These are phyloP conservation scores for Ifrita kowaldi DNA, from an alignment of 2,113 vertebrate genomes.

Conservation along the genomic window DNA sequence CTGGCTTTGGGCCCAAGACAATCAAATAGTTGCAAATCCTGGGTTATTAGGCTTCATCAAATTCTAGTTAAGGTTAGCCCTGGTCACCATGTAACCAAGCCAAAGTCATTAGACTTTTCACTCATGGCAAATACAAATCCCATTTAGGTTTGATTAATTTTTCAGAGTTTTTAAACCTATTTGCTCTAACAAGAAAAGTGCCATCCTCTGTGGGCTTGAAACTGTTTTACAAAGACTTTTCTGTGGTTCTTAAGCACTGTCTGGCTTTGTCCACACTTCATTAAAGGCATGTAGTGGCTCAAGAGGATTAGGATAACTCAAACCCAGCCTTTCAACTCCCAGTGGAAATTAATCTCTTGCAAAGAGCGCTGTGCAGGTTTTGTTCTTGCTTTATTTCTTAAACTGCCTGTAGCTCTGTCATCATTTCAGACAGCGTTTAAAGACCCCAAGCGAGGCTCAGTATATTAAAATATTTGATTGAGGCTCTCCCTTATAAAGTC, in stretches of 20 bases:
- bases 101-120: neutral
- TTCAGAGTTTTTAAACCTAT: neutral
- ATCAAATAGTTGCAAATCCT: neutral
- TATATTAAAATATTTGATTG: neutral
- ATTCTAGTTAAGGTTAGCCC: neutral
- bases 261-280: constrained; percentile 37
- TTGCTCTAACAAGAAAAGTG: neutral
- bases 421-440: neutral
- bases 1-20: neutral
- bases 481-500: neutral
- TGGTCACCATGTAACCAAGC: neutral
- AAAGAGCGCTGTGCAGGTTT: constrained; percentile 13
- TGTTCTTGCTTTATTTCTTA: constrained; percentile 15
- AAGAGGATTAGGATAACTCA: constrained; percentile 45
- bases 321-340: neutral
- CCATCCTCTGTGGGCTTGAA: neutral
- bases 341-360: neutral
- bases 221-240: neutral
- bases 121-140: neutral
- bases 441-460: neutral
- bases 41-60: neutral
- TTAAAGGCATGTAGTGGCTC: constrained; percentile 33
- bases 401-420: neutral
- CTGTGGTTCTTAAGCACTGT: constrained; percentile 2
- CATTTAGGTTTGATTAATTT: neutral